Evolutionary conservation across 2,797 vertebrate genomes (phyloP), one percentile per base, ranked within the genome.

Genomic region (Oreonectes daqikongensis): DNA sequence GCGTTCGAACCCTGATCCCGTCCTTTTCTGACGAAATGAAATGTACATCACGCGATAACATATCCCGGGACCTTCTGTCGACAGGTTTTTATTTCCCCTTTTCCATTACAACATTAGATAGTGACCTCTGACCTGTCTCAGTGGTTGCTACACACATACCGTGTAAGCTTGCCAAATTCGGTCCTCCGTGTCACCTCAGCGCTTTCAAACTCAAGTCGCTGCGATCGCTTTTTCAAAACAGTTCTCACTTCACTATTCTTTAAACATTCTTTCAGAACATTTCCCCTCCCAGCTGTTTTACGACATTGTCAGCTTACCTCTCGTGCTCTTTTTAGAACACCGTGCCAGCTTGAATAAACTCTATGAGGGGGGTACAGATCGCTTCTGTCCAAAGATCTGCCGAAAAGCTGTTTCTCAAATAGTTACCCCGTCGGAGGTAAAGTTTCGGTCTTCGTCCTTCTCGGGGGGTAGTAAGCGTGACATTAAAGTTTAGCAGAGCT

Each of bases 401-500:
- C 59, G 53, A 78, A 75, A 76, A 77, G 60, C 53, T 74, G 48
- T 61, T 69, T 82, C 50, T 79, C 57, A 69, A 81, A 82, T 78
- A 72, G 55, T 55, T 76, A 48, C 64, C 32, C 61, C 80, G 75
- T 66, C 81, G 70, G 77, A 67, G 77, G 81, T 82, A 72, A 63
- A 60, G 70, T 82, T 82, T 80, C 77, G 78, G 77, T 80, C 72
- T 24, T 55, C 68, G 44, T 70, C 77, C 65, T 68, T 48, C 65
- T 63, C 72, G 80, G 81, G 75, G 78, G 68, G 46, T 78, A 82
- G 59, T 52, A 71, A 77, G 74, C 83, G 67, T 83, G 82, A 83
- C 83, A 85, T 86, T 87, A 84, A 87, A 86, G 79, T 82, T 82
- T 82, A 84, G 83, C 86, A 85, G 85, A 85, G 79, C 84, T 65